Evolutionary conservation across 2,888 invertebrate genomes (phyloP), one percentile per base, ranked within the genome.

Genomic region (Eumerus sabulonum): DNA sequence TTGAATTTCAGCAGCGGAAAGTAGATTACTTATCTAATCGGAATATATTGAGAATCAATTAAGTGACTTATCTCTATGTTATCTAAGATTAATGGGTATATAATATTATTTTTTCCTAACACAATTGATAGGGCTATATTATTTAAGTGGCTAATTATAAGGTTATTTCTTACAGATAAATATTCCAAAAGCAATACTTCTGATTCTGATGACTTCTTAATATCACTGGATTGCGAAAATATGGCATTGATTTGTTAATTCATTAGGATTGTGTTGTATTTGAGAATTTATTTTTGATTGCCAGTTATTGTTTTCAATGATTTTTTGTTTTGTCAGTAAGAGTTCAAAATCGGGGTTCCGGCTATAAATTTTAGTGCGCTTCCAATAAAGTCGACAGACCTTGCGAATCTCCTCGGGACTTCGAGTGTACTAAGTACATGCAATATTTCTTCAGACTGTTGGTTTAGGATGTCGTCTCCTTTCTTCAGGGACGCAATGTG

Each of bases 1-100:
- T 17, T 40, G 38, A 5, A 54, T 13, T 40, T 54, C 35, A 18
- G 40, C 16, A 40, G 36, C 36, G 7, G 36, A 36, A 9, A 36
- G 11, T 11, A 36, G 11, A 36, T 36, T 36, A 36, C 5, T 62
- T 7, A 62, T 17, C 62, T 50, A 19, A 50, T 19, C 38, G 50
- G 42, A 14, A 40, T 13, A 48, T 62, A 18, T 48, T 48, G 19
- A 62, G 13, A 12, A 62, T 40, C 12, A 14, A 62, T 62, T 48
- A 62, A n/a, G 1, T 50, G 9, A 7, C 18, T 48, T 48, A 62
- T 62, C n/a, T 62, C 62, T 11, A 62, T 13, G 18, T 50, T 50
- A 11, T 62, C 18, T 40, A 62, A n/a, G 40, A 35, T n/a, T 13
- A 18, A 27, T 40, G 50, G 50, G 14, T 62, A 50, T 12, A 62